phyloP scores from a whole-genome alignment of 2,797 vertebrate genomes.

The Ciconia nigra region DNA sequence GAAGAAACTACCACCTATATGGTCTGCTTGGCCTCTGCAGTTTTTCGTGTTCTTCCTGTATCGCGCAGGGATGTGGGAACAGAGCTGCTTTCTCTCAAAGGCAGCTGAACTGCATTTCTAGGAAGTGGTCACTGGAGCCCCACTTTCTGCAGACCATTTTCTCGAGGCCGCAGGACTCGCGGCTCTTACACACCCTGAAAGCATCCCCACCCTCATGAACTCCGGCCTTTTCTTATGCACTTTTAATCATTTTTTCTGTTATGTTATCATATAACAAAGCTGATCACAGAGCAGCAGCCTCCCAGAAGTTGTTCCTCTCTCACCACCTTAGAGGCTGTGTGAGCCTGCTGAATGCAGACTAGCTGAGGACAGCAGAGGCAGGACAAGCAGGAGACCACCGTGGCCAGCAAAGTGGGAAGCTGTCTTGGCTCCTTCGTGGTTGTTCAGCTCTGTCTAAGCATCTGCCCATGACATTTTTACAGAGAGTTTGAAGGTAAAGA shows the following conservation, averaged over 20 bases:
- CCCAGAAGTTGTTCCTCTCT: neutral
- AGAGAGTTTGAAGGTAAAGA: neutral
- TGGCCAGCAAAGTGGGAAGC: neutral
- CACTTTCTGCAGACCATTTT: neutral
- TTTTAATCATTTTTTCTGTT: neutral
- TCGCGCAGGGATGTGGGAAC: neutral
- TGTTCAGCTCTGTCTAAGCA: neutral
- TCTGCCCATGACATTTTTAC: neutral
- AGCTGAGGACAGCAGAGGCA: neutral
- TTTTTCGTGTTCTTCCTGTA: neutral
- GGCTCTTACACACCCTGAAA: neutral
- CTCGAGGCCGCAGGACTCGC: neutral
- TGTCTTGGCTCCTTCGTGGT: rapidly evolving
- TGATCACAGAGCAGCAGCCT: neutral
- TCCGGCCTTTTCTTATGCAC: neutral
- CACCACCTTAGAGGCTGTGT: neutral
- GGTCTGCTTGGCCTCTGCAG: neutral
- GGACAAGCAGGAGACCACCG: neutral
- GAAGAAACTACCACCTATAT: neutral
- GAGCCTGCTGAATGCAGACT: neutral
- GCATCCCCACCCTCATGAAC: neutral
- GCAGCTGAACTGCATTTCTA: neutral
- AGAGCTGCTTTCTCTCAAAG: neutral
- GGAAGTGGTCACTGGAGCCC: neutral
- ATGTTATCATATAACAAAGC: neutral